A percentile compares a stretch with the other conserved stretches of the same genome.
phyloP scores from a whole-genome alignment of 2,888 invertebrate genomes.

The Latrodectus hesperus region DNA sequence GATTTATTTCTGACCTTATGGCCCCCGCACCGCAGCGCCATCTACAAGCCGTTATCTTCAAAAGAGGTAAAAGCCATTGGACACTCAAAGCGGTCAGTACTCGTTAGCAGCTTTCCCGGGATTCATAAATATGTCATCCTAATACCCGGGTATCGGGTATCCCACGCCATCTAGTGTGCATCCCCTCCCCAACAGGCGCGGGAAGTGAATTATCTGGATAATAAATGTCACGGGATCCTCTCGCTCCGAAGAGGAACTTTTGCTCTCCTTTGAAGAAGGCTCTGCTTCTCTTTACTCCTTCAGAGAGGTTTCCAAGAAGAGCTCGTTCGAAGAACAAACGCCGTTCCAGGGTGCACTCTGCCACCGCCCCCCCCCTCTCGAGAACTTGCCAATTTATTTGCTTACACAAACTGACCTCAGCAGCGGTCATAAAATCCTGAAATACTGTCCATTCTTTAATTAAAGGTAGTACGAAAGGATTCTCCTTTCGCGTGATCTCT shows the following conservation, averaged over 20 bases:
- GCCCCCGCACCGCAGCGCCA: constrained; percentile 1
- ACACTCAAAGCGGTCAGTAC: constrained; percentile 63
- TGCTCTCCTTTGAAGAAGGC: neutral
- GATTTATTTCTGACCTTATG: constrained; percentile 37
- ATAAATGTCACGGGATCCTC: constrained; percentile 38
- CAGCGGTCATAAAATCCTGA: no score
- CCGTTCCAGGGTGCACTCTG: neutral
- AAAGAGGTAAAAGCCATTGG: constrained; percentile 36
- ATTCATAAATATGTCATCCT: constrained; percentile 61
- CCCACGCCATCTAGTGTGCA: constrained; percentile 7
- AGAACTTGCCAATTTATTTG: no score
- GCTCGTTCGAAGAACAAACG: neutral
- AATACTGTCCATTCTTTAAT: no score
- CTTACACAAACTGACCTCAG: no score
- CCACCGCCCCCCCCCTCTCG: no score
- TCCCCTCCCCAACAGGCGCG: constrained; percentile 2
- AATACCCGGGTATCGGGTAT: constrained; percentile 49
- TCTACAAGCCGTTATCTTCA: constrained; percentile 24
- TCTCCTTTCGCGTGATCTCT: no score
- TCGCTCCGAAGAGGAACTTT: neutral
- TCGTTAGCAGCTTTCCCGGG: constrained; percentile 51
- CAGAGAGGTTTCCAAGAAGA: neutral
- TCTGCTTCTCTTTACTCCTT: neutral
- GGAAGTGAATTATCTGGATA: constrained; percentile 50
- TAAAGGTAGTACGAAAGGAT: no score